Percentiles rank a stretch among this genome's conserved stretches.
Evolutionary conservation across 1,140 invertebrate genomes (phyloP).

Genomic region (Cydia strobilella): DNA sequence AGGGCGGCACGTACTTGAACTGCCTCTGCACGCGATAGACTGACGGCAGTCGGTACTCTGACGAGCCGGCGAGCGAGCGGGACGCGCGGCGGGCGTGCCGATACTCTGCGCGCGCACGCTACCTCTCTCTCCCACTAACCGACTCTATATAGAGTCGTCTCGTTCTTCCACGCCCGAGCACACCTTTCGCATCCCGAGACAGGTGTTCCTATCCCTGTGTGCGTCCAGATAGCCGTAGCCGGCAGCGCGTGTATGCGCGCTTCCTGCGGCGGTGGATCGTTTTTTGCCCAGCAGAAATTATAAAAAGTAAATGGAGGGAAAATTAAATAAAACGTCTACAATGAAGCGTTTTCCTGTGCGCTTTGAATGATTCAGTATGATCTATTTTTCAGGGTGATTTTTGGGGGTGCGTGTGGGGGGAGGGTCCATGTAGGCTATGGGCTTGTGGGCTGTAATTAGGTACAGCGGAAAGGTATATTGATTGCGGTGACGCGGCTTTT

Average conservation of each 20-base stretch:
- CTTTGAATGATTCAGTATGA: slow-evolving; percentile 76
- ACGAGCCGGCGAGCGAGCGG: slow-evolving; percentile 65
- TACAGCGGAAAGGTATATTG: slow-evolving; percentile 78
- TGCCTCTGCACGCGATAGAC: slow-evolving; percentile 75
- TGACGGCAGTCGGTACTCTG: slow-evolving; percentile 55
- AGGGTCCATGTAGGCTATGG: slow-evolving; percentile 52
- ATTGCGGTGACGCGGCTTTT: slow-evolving; percentile 78
- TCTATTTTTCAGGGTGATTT: slow-evolving; percentile 74
- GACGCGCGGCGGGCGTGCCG: slow-evolving; percentile 76
- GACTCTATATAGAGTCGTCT: slow-evolving; percentile 53
- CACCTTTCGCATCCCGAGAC: slow-evolving; percentile 78
- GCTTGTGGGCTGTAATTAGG: slow-evolving; percentile 78
- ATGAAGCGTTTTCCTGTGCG: slow-evolving; percentile 79
- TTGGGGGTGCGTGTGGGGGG: slow-evolving; percentile 76
- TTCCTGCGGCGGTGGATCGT: slow-evolving; percentile 78
- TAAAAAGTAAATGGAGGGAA: slow-evolving; percentile 80
- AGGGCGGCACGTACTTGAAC: slow-evolving; percentile 67
- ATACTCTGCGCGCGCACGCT: slow-evolving; percentile 68
- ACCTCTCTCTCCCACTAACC: slow-evolving; percentile 57
- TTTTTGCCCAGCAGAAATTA: slow-evolving; percentile 79
- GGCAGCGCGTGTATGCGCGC: slow-evolving; percentile 61
- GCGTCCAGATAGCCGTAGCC: slow-evolving; percentile 58
- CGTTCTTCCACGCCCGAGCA: slow-evolving; percentile 66
- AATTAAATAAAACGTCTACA: slow-evolving; percentile 80
- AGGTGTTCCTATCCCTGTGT: slow-evolving; percentile 74